These are phyloP conservation scores for Aselliscus stoliczkanus DNA, from an alignment of 2,797 vertebrate species.

Conservation along the genomic window DNA sequence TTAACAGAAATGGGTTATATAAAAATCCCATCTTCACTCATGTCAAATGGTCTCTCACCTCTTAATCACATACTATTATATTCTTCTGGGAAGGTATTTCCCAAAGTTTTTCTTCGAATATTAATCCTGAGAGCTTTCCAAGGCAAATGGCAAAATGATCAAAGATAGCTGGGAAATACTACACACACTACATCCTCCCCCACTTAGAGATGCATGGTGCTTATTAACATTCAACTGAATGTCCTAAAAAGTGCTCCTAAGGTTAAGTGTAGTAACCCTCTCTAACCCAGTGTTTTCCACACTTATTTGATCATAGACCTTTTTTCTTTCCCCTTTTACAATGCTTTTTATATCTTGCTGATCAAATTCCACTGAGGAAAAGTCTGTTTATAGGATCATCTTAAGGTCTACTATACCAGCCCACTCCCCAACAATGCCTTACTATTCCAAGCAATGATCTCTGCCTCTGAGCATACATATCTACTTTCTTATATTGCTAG, in stretches of 20 bases:
- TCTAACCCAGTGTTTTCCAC: not conserved
- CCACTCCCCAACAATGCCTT: not conserved
- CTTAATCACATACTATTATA: not conserved
- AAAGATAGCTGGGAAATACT: not conserved
- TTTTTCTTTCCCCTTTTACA: not conserved
- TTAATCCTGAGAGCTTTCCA: not conserved
- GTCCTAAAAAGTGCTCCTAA: not conserved
- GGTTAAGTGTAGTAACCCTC: not conserved
- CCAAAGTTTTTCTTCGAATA: not conserved
- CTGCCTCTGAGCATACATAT: not conserved
- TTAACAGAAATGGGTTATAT: not conserved
- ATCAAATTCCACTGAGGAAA: slow-evolving; percentile 30
- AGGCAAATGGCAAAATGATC: not conserved
- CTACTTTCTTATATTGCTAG: not conserved
- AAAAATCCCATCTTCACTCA: not conserved
- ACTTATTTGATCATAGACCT: not conserved
- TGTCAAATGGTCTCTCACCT: not conserved
- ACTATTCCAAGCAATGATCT: not conserved
- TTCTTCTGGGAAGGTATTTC: not conserved
- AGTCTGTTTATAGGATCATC: not conserved
- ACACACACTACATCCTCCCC: not conserved
- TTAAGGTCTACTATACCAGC: not conserved
- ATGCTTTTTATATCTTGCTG: slow-evolving; percentile 4
- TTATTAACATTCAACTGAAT: not conserved
- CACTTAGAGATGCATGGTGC: not conserved